phyloP scores from a whole-genome alignment of 1,140 invertebrate genomes.

The Calephelis nemesis region DNA sequence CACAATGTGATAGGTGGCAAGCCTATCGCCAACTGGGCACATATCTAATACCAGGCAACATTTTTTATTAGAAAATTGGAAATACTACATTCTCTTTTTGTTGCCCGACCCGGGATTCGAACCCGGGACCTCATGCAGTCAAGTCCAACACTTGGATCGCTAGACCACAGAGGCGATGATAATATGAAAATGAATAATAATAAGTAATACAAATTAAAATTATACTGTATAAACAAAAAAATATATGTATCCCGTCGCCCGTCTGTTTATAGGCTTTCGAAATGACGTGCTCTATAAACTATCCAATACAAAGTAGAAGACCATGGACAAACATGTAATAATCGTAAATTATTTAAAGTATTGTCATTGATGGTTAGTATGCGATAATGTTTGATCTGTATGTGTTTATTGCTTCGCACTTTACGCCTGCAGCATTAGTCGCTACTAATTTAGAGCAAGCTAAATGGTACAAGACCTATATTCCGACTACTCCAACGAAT shows the following conservation, averaged over 20 bases:
- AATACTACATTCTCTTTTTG: too few species aligned
- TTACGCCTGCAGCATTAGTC: conserved; percentile 23
- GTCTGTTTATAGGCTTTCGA: conserved; percentile 1
- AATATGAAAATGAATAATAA: too few species aligned
- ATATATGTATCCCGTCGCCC: background rate
- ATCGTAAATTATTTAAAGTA: conserved; percentile 58
- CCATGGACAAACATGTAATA: conserved; percentile 41
- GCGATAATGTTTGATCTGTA: conserved; percentile 39
- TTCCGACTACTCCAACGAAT: conserved; percentile 1
- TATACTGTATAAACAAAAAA: too few species aligned
- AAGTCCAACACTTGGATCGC: too few species aligned
- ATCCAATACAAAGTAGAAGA: conserved; percentile 45
- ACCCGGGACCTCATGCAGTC: too few species aligned
- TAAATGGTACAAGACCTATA: conserved; percentile 25
- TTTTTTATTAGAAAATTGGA: too few species aligned
- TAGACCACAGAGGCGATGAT: too few species aligned
- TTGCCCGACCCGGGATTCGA: too few species aligned
- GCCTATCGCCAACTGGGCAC: too few species aligned
- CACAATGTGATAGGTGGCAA: too few species aligned
- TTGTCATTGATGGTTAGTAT: conserved; percentile 45
- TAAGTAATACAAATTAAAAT: too few species aligned
- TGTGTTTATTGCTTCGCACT: conserved; percentile 19
- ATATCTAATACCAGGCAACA: too few species aligned
- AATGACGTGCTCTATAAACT: conserved; percentile 44
- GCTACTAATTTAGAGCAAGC: conserved; percentile 6